Conservation (phyloP, 2,888 invertebrate genomes). For the Heteropelma amictum region DNA sequence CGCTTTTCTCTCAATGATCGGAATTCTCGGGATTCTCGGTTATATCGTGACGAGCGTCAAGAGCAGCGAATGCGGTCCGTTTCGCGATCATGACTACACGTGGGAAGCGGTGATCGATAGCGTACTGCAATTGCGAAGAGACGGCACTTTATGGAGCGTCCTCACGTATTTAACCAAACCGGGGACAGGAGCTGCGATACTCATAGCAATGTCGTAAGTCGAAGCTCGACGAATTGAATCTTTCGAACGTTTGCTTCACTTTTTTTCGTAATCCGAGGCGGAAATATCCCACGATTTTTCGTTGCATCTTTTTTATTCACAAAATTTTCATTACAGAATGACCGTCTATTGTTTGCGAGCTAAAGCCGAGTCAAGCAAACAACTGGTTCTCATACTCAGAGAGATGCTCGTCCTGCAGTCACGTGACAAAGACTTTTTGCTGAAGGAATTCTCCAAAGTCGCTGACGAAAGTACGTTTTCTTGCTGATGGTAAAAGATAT, state of each 20-base stretch:
- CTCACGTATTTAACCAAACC: slow-evolving; percentile 81
- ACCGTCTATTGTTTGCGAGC: slow-evolving; percentile 83
- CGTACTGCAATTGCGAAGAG: slow-evolving; percentile 79
- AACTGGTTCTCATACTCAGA: slow-evolving; percentile 82
- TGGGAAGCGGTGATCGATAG: slow-evolving; percentile 81
- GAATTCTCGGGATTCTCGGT: slow-evolving; percentile 82
- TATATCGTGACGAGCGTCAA: slow-evolving; percentile 83
- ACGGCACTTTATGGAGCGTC: slow-evolving; percentile 77
- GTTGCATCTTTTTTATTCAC: not conserved
- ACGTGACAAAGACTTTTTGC: slow-evolving; percentile 85
- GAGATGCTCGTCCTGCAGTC: slow-evolving; percentile 84
- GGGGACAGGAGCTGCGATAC: slow-evolving; percentile 81
- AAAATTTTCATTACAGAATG: slow-evolving; percentile 77
- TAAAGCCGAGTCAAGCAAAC: slow-evolving; percentile 81
- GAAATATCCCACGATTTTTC: too few species aligned
- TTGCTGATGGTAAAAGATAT: too few species aligned
- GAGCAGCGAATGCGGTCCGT: slow-evolving; percentile 83
- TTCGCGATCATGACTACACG: slow-evolving; percentile 80
- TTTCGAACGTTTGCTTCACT: not conserved
- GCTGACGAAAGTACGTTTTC: slow-evolving; percentile 81
- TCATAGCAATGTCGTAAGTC: slow-evolving; percentile 82
- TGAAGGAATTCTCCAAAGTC: slow-evolving; percentile 82
- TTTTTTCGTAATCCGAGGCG: too few species aligned
- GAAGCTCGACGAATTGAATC: not conserved
- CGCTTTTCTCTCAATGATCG: slow-evolving; percentile 83